phyloP scores from a whole-genome alignment of 2,113 vertebrate species.

The Sphaerodactylus townsendi region DNA sequence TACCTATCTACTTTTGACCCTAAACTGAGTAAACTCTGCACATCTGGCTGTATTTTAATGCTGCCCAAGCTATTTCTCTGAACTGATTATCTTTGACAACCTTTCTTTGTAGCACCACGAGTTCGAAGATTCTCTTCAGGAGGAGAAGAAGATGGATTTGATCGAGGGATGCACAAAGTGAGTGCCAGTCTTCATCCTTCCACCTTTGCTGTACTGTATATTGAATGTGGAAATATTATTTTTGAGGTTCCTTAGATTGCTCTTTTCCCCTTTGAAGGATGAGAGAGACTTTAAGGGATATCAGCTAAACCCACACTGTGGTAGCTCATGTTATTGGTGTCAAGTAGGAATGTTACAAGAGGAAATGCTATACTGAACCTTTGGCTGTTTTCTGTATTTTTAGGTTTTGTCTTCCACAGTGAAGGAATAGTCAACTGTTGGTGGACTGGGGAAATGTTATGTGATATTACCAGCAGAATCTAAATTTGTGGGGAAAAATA shows the following conservation, averaged over 20 bases:
- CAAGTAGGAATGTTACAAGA: background rate
- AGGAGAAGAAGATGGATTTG: slow-evolving; percentile 83
- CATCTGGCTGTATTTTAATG: background rate
- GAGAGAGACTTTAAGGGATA: background rate
- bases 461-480: background rate
- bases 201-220: background rate
- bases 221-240: background rate
- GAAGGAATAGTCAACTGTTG: background rate
- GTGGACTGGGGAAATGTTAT: background rate
- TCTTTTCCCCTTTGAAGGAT: background rate
- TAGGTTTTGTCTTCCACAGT: background rate
- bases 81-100: background rate
- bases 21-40: background rate
- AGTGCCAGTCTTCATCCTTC: slow-evolving; percentile 12
- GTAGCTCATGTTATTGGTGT: background rate
- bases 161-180: slow-evolving; percentile 84
- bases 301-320: accelerated
- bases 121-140: slow-evolving; percentile 85
- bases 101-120: slow-evolving; percentile 73
- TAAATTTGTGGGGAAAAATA: background rate
- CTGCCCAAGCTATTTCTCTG: background rate
- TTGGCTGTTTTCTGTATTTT: background rate
- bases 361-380: background rate
- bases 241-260: background rate
- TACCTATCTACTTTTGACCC: background rate